phyloP scores from a whole-genome alignment of 2,888 invertebrate species.

The Aporophyla nigra region DNA sequence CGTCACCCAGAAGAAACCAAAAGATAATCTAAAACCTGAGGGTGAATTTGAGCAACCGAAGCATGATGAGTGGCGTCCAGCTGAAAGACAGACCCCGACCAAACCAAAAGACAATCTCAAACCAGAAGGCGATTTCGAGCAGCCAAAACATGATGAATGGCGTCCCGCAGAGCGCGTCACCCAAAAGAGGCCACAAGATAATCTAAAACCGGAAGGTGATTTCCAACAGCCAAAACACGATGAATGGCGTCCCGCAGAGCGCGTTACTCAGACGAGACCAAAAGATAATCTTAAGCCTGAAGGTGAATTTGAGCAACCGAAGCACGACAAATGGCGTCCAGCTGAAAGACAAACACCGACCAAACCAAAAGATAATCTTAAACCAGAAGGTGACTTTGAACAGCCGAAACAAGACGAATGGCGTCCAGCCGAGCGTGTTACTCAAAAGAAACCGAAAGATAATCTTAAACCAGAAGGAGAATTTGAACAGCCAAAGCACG shows the following conservation, averaged over 20 bases:
- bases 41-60: conserved; percentile 13
- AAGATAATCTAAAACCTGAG: conserved; percentile 77
- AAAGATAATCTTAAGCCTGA: conserved; percentile 90
- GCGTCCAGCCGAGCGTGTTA: conserved; percentile 48
- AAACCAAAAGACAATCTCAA: conserved; percentile 91
- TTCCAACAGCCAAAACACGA: conserved; percentile 84
- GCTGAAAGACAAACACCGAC: conserved; percentile 34
- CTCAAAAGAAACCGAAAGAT: conserved; percentile 76
- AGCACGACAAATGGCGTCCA: conserved; percentile 67
- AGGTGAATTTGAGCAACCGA: conserved; percentile 84
- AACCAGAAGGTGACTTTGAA: conserved; percentile 58
- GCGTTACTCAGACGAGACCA: conserved; percentile 73
- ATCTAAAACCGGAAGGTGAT: conserved; percentile 90
- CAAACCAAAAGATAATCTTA: conserved; percentile 49
- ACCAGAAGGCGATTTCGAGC: conserved; percentile 89
- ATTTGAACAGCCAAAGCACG: conserved; percentile 15
- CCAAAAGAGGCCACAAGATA: conserved; percentile 88
- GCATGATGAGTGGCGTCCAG: conserved; percentile 48
- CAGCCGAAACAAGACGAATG: conserved; percentile 48
- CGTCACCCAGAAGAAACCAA: conserved; percentile 64
- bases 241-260: conserved; percentile 80
- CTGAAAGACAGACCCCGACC: conserved; percentile 87
- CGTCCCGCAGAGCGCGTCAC: conserved; percentile 82
- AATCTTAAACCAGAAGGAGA: conserved; percentile 11
- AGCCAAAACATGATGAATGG: conserved; percentile 73